phyloP scores from a whole-genome alignment of 2,888 invertebrate species.

The Oligia fasciuncula region DNA sequence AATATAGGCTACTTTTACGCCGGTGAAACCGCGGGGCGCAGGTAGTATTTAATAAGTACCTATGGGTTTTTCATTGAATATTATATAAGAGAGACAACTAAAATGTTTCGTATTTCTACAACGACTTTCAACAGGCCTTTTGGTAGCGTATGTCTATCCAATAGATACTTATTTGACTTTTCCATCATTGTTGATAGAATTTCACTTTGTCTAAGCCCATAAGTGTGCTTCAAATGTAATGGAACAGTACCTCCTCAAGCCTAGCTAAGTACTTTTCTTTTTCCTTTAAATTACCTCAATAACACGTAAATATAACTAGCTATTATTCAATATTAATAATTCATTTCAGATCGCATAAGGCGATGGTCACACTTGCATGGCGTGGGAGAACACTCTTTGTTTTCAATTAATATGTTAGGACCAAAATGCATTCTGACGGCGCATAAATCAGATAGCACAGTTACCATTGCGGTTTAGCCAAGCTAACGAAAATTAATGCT shows the following conservation, averaged over 20 bases:
- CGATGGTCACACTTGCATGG: conserved; percentile 78
- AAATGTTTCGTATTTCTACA: neutral
- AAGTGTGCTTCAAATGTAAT: neutral
- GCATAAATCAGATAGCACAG: rapidly evolving
- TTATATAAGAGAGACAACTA: neutral
- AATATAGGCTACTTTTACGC: too few species aligned
- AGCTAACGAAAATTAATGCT: neutral
- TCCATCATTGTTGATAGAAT: neutral
- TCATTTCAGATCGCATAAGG: conserved; percentile 68
- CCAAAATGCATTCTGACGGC: neutral
- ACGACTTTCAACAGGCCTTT: neutral
- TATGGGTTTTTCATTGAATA: neutral
- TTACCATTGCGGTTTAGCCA: conserved; percentile 22
- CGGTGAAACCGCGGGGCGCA: too few species aligned
- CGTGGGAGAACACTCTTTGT: conserved; percentile 75
- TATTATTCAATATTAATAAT: conserved; percentile 48
- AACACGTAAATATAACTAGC: conserved; percentile 33
- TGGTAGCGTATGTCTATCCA: neutral
- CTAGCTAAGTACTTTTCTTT: conserved; percentile 4
- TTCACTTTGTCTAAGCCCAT: neutral
- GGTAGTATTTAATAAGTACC: neutral
- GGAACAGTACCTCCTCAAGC: too few species aligned
- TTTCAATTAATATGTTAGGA: conserved; percentile 63
- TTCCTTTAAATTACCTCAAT: conserved; percentile 7
- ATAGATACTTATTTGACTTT: neutral